These are phyloP conservation scores for Drosophila ananassae DNA, from an alignment of 1,140 invertebrate species.

Conservation along the genomic window DNA sequence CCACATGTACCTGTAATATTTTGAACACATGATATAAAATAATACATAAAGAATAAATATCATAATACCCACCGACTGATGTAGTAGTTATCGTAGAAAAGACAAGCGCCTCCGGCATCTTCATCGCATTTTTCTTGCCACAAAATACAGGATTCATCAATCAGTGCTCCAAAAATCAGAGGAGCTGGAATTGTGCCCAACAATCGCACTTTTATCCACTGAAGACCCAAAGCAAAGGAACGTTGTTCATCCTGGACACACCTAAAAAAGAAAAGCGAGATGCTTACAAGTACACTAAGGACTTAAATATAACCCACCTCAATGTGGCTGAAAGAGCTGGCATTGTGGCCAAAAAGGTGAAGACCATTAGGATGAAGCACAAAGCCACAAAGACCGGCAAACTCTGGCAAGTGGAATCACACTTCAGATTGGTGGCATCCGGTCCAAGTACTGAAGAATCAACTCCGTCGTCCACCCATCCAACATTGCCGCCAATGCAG, in stretches of 20 bases:
- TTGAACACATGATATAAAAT: background rate
- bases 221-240: slow-evolving; percentile 93
- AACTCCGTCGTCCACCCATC: slow-evolving; percentile 14
- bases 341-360: slow-evolving; percentile 91
- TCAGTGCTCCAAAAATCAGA: slow-evolving; percentile 92
- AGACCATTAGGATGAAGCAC: slow-evolving; percentile 89
- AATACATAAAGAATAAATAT: slow-evolving; percentile 4
- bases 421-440: slow-evolving; percentile 84
- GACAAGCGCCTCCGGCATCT: slow-evolving; percentile 86
- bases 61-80: slow-evolving; percentile 87
- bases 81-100: slow-evolving; percentile 88
- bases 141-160: slow-evolving; percentile 92
- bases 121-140: slow-evolving; percentile 88
- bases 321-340: slow-evolving; percentile 91
- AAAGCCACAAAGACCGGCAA: slow-evolving; percentile 88
- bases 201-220: slow-evolving; percentile 93
- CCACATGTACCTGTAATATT: slow-evolving; percentile 87
- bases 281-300: background rate
- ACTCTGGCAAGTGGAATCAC: slow-evolving; percentile 87
- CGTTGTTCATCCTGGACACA: slow-evolving; percentile 92
- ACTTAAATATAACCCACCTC: slow-evolving; percentile 85
- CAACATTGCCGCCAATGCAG: slow-evolving; percentile 80
- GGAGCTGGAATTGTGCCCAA: slow-evolving; percentile 94
- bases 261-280: slow-evolving; percentile 83
- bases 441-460: background rate